Base-by-base conservation (phyloP, 1,140 invertebrate genomes). In the Lordiphosa clarofinis region DNA sequence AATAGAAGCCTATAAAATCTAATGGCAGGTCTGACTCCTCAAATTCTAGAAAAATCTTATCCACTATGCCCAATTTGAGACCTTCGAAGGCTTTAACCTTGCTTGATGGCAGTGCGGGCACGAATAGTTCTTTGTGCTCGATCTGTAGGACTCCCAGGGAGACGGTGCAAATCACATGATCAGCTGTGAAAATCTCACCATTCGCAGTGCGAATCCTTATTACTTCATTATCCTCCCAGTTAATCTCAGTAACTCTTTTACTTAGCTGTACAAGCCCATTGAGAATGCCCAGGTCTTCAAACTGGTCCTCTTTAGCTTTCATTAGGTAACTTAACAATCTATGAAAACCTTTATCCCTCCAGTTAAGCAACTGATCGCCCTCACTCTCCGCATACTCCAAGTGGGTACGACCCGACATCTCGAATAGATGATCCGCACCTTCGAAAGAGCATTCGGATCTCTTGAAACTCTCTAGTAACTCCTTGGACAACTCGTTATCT, bases 21-120 rank as follows among this genome's bases (percentile, higher is more conserved):
- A 10, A 0, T 11, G 91, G 90, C 92, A 93, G 93, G 92, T 94
- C 94, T 33, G 89, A 89, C 43, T 90, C 75, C 1, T 91, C 82
- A 71, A 94, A 95, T 76, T 93, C 91, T 8, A 95, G 66, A 70
- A 93, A 95, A 44, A 97, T 92, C 89, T 96, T 96, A 73, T 94
- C 91, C 0, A 95, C 91, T 1, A 92, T 92, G 21, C 94, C 94
- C 62, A 94, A 91, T 15, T 92, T 92, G 4, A 95, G 86, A n/a
- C 90, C 91, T 87, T 93, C 89, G 31, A 94, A 93, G 0, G 91
- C 89, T 19, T 90, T 89, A 1, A 91, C 71, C 89, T 94, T 94
- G 7, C 90, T 66, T 4, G 73, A 42, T 0, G 93, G 92, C 42
- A 94, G 70, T 9, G 87, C 60, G 0, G 93, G 93, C 13, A 86